Evolutionary conservation across 1,140 invertebrate genomes (phyloP), one percentile per base, ranked within the genome.

Genomic region (Sweltsa coloradensis): DNA sequence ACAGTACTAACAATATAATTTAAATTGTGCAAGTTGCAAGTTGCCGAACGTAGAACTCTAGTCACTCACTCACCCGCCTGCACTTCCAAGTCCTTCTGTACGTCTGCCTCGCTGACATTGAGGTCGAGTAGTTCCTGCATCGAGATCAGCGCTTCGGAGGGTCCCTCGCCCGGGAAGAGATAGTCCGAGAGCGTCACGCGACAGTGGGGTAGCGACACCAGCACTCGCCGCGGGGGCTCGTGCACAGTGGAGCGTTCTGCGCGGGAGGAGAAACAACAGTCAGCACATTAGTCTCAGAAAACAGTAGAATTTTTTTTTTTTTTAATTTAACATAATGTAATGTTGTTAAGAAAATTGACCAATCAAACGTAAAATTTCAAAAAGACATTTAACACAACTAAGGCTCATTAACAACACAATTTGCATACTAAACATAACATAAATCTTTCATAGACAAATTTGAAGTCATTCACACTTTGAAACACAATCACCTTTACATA

Each of bases 121-220:
- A 87, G 58, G 60, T 83, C 82, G 21, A 89, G 60, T 34, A 89
- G 65, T 60, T 88, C 84, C 56, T 78, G 70, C 6, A 88, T 72
- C 1, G 83, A 79, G 24, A 78, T 69, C 31, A 85, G 63, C 5
- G 81, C 79, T 60, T 89, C 85, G 36, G 77, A 72, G 0, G 78
- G 72, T 2, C 78, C 79, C 67, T 90, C 86, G 5, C 85, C 85
- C 46, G 84, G 85, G 59, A 89, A 90, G 31, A 88, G 63, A 63
- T 91, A 91, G 63, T 89, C 85, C 42, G 82, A 87, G 5, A 89
- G 69, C 18, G 76, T 76, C 18, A 89, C 61, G 49, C 73, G 69
- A 24, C 73, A 76, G 21, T 74, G 67, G 23, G 76, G 75, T 6
- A 85, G 59, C 21, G 74, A 70, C 5, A 85, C 78, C 43, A 87